Evolutionary conservation across 2,888 invertebrate genomes (phyloP).

Genomic region (Dinocampus coccinellae): DNA sequence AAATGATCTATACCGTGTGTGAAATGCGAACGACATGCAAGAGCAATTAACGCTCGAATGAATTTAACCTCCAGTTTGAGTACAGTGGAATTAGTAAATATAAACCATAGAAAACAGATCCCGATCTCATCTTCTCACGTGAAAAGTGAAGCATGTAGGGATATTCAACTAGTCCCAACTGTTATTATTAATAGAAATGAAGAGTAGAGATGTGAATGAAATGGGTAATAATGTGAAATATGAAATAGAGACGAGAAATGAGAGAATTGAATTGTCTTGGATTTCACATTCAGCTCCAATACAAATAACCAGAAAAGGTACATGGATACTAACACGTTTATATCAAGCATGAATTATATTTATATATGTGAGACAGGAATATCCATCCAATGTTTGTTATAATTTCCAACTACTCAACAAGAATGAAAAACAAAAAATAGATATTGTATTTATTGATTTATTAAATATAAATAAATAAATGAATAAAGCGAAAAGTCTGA

Average conservation of each 20-base stretch:
- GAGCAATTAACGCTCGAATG: conserved; percentile 44
- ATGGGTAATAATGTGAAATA: background rate
- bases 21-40: background rate
- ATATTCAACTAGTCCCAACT: conserved; percentile 14
- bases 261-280: background rate
- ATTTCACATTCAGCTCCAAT: no score
- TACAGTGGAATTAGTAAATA: conserved; percentile 46
- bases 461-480: no score
- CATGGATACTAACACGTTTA: no score
- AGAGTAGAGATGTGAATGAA: background rate
- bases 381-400: no score
- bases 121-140: conserved; percentile 47
- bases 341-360: no score
- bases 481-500: no score
- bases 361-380: no score
- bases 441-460: no score
- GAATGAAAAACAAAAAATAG: no score
- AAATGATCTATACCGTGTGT: background rate
- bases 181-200: background rate
- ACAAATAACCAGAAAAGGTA: no score
- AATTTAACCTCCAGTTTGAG: conserved; percentile 42
- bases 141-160: conserved; percentile 33
- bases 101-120: conserved; percentile 52
- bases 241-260: background rate
- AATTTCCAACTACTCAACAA: no score